Evolutionary conservation across 92 coral and sea anemone genomes (phyloP).

Genomic region (Ricordea florida): DNA sequence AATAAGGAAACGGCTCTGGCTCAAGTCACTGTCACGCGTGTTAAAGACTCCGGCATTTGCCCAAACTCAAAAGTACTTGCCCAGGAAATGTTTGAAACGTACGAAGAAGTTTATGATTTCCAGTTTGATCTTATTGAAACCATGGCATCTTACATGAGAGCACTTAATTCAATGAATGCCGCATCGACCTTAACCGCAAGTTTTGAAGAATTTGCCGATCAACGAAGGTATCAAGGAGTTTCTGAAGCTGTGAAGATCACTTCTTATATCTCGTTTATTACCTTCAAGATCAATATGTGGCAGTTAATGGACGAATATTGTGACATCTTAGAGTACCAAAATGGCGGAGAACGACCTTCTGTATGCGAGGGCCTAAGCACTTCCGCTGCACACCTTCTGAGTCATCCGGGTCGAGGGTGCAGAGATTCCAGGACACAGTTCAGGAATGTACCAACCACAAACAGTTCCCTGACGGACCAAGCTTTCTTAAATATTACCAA

Average conservation of each 20-base stretch:
- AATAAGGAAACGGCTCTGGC: neutral
- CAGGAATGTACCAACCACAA: conserved; percentile 23
- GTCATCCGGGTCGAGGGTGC: conserved; percentile 5
- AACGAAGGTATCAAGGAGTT: neutral
- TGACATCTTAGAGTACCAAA: conserved; percentile 31
- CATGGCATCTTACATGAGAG: conserved; percentile 46
- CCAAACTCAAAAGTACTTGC: conserved; percentile 39
- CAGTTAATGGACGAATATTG: conserved; percentile 16
- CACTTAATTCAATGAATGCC: conserved; percentile 14
- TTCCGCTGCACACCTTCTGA: neutral
- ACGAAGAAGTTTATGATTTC: conserved; percentile 41
- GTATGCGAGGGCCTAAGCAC: conserved; percentile 29
- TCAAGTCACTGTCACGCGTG: neutral
- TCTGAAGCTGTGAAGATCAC: neutral
- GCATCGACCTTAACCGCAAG: conserved; percentile 17
- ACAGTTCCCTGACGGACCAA: neutral
- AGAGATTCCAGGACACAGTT: conserved; percentile 6
- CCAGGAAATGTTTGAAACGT: conserved; percentile 18
- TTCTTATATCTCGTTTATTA: neutral
- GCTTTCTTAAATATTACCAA: conserved; percentile 22
- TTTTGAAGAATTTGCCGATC: conserved; percentile 7
- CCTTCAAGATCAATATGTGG: conserved; percentile 37
- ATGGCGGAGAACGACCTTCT: conserved; percentile 35
- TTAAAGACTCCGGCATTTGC: neutral
- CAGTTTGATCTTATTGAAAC: conserved; percentile 45